Base-by-base conservation (phyloP, 2,888 invertebrate genomes). In the Archips crataeganus region DNA sequence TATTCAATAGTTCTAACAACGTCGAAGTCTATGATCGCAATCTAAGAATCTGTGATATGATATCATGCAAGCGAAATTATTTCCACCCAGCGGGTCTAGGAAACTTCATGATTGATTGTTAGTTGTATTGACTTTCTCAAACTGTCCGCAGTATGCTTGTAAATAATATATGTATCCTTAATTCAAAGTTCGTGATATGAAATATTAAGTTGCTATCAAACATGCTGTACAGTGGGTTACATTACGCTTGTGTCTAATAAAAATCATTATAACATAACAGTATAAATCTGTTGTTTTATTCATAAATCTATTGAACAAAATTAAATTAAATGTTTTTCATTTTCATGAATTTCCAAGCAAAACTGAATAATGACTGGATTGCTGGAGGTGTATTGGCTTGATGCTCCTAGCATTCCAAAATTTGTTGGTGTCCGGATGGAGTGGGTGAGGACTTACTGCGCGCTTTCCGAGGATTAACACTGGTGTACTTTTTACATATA, bases 191-290 rank as follows among this genome's bases (percentile, higher is more conserved):
- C 78, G 78, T 77, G 77, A 79, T 77, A 49, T 49, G 76, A 73
- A 73, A 75, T 80, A 79, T 80, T 82, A 77, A 80, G 80, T 81
- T 80, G 77, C 75, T 72, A 75, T 79, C 78, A 78, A 77, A 79
- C 76, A 79, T 81, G 78, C 73, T 84, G 82, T 83, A 84, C 82
- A 82, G 81, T 79, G 79, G 74, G 81, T 79, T 80, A 79, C 76
- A 79, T 79, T 81, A 82, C 80, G 84, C 83, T 84, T 84, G 80
- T 80, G 80, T 82, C 81, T 80, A 84, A 83, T 84, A 86, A 85
- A 85, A 78, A 80, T 81, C 77, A 80, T 80, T 77, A 83, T 80
- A 78, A 79, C 49, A 82, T 80, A 78, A 69, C 49, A 8, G 47
- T 69, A 69, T 23, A 39, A 47, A 60, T 36, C 15, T 69, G 66